Evolutionary conservation across 2,888 invertebrate genomes (phyloP).

Genomic region (Cepaea hortensis): DNA sequence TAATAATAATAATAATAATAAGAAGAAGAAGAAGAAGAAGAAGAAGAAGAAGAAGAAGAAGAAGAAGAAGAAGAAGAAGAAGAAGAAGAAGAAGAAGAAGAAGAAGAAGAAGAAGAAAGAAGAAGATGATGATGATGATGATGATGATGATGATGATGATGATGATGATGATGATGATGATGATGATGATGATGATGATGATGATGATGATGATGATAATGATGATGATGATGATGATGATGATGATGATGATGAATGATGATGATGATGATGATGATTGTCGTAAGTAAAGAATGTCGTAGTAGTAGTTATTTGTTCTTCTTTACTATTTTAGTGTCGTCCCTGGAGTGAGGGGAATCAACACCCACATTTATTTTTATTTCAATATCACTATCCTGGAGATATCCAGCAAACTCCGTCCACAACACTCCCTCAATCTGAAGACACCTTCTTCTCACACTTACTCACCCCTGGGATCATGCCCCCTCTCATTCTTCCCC

Average conservation of each 20-base stretch:
- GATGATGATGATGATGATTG: not conserved
- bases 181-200: not conserved
- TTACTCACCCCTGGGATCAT: no score
- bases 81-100: not conserved
- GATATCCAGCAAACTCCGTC: no score
- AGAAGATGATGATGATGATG: not conserved
- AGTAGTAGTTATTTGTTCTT: no score
- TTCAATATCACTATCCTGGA: no score
- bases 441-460: no score
- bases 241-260: not conserved
- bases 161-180: not conserved
- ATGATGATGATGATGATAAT: not conserved
- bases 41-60: not conserved
- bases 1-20: not conserved
- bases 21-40: no score
- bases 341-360: no score
- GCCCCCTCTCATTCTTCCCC: no score
- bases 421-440: no score
- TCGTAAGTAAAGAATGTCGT: no score
- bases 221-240: not conserved
- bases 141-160: not conserved
- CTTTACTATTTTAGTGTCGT: no score
- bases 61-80: not conserved
- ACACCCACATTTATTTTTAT: no score
- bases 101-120: not conserved